Evolutionary conservation across 1,140 invertebrate genomes (phyloP).

Genomic region (Euwallacea fornicatus): DNA sequence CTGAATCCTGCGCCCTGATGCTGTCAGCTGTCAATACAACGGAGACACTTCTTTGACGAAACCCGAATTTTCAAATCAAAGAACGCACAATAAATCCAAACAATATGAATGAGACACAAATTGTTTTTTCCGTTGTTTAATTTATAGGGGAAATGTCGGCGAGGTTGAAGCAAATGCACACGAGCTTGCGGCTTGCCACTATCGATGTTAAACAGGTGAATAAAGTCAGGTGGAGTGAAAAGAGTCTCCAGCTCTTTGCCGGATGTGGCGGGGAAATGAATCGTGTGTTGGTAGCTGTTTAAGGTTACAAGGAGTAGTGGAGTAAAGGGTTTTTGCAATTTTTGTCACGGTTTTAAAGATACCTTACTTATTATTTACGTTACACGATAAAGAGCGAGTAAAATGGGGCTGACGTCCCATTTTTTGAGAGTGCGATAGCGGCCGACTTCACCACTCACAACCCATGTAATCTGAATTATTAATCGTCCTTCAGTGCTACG

Average conservation of each 20-base stretch:
- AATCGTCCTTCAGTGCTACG: too few relatives aligned
- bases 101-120: too few relatives aligned
- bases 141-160: neutral
- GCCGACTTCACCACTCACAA: too few relatives aligned
- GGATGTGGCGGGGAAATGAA: constrained; percentile 44
- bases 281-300: constrained; percentile 12
- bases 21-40: constrained; percentile 8
- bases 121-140: neutral
- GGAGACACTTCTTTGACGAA: neutral
- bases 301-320: constrained; percentile 7
- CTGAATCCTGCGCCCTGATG: neutral
- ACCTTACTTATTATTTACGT: too few relatives aligned
- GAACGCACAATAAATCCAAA: too few relatives aligned
- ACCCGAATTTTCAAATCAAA: too few relatives aligned
- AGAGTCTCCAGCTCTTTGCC: constrained; percentile 28
- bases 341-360: neutral
- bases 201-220: constrained; percentile 41
- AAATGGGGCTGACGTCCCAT: too few relatives aligned
- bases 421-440: too few relatives aligned
- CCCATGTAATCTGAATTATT: too few relatives aligned
- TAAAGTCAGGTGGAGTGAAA: constrained; percentile 43
- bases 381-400: too few relatives aligned
- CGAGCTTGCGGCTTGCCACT: constrained; percentile 16
- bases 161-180: constrained; percentile 18
- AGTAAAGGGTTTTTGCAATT: neutral